Evolutionary conservation across 1,140 invertebrate species (phyloP).

Genomic region (Hetaerina americana): DNA sequence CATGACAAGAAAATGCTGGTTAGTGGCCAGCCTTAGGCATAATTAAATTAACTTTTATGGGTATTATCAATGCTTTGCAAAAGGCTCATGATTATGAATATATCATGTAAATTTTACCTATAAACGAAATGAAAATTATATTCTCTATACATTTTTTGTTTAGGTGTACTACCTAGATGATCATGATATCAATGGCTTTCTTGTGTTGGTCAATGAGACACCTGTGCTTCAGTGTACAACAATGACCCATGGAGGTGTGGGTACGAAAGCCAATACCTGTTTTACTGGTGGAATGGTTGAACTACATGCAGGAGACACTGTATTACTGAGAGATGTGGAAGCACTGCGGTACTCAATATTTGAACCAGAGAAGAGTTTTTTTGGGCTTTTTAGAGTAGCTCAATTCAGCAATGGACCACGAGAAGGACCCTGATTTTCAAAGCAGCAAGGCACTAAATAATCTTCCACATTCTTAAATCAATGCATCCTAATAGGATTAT

Average conservation of each 20-base stretch:
- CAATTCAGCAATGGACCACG: constrained; percentile 23
- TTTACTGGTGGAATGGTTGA: constrained; percentile 54
- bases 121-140: background rate
- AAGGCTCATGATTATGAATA: background rate
- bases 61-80: background rate
- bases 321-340: constrained; percentile 52
- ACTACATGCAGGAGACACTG: constrained; percentile 43
- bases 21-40: background rate
- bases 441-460: too few species aligned
- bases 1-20: background rate
- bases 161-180: constrained; percentile 48
- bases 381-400: constrained; percentile 61
- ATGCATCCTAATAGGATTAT: too few species aligned
- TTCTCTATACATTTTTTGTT: constrained; percentile 11
- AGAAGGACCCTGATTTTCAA: background rate
- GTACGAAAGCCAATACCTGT: constrained; percentile 43
- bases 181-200: constrained; percentile 47
- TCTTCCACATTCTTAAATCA: too few species aligned
- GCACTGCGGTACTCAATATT: constrained; percentile 52
- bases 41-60: background rate
- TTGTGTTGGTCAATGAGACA: constrained; percentile 32
- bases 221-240: constrained; percentile 43
- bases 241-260: constrained; percentile 27
- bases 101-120: background rate
- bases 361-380: constrained; percentile 61